Conservation (phyloP, 2,797 vertebrate genomes). For the Ctenochaetus hawaiiensis region DNA sequence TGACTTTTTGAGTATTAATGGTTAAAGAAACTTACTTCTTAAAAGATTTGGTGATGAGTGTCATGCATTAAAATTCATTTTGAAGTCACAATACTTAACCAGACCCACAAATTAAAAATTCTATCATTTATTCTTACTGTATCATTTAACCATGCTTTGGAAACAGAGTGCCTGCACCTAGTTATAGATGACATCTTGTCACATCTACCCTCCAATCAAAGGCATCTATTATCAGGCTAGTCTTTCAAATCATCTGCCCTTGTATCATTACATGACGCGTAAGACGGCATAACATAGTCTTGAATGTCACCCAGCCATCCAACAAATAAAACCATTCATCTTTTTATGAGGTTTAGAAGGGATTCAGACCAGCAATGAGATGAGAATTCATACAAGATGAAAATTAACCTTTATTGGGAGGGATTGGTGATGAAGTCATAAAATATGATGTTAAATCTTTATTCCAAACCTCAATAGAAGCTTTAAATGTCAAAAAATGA, state of each 20-base stretch:
- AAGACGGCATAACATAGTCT: not conserved
- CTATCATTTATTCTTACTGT: no score
- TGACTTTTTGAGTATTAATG: not conserved
- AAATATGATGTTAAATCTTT: no score
- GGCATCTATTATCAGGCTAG: not conserved
- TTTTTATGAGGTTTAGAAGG: slow-evolving; percentile 14
- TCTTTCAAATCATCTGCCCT: not conserved
- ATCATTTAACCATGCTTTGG: not conserved
- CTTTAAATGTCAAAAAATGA: no score
- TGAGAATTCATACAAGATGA: no score
- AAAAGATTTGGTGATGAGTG: not conserved
- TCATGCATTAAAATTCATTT: not conserved
- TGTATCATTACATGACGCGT: not conserved
- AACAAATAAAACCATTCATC: not conserved
- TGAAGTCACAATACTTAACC: not conserved
- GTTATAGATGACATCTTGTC: not conserved
- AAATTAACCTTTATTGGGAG: no score
- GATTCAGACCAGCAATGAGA: not conserved
- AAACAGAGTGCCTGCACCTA: not conserved
- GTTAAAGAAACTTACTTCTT: not conserved
- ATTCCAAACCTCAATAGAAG: no score
- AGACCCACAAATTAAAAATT: not conserved
- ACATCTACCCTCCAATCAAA: not conserved
- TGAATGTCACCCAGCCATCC: not conserved
- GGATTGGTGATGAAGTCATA: no score